Evolutionary conservation across 1,140 invertebrate genomes (phyloP).

Genomic region (Drosophila kikkawai): DNA sequence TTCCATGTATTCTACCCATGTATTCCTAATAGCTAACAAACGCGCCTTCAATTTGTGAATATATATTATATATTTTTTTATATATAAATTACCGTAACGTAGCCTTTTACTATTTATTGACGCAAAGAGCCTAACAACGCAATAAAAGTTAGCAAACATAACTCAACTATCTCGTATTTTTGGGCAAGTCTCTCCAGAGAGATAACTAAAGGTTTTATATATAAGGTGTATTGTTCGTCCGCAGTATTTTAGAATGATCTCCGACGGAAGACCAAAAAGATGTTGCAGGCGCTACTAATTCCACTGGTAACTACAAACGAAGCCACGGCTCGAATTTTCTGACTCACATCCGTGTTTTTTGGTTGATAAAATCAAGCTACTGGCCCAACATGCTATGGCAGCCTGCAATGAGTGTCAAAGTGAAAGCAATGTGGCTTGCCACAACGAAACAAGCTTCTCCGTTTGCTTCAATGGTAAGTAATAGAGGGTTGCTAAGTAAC

Average conservation of each 20-base stretch:
- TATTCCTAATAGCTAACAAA: conserved; percentile 70
- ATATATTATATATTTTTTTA: conserved; percentile 48
- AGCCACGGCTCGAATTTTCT: too few species aligned
- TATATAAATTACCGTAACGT: conserved; percentile 42
- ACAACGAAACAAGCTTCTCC: conserved; percentile 50
- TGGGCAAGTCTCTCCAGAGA: conserved; percentile 22
- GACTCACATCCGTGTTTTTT: not conserved
- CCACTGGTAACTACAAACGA: conserved; percentile 48
- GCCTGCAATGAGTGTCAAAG: conserved; percentile 57
- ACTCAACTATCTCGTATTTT: conserved; percentile 31
- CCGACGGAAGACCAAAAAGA: conserved; percentile 21
- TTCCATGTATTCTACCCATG: conserved; percentile 19
- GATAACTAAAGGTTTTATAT: conserved; percentile 35
- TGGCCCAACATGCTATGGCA: conserved; percentile 24
- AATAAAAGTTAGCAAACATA: conserved; percentile 63
- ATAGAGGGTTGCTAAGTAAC: not conserved
- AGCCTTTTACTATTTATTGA: conserved; percentile 58
- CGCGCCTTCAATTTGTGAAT: conserved; percentile 78
- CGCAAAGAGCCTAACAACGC: conserved; percentile 43
- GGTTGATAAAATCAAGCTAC: conserved; percentile 26
- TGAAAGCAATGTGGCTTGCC: conserved; percentile 49
- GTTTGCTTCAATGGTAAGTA: conserved; percentile 46
- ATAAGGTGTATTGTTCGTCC: conserved; percentile 32
- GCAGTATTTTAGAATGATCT: conserved; percentile 59
- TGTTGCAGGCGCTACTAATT: conserved; percentile 47